Conservation (phyloP, 1,140 invertebrate genomes). For the Oedothorax gibbosus region DNA sequence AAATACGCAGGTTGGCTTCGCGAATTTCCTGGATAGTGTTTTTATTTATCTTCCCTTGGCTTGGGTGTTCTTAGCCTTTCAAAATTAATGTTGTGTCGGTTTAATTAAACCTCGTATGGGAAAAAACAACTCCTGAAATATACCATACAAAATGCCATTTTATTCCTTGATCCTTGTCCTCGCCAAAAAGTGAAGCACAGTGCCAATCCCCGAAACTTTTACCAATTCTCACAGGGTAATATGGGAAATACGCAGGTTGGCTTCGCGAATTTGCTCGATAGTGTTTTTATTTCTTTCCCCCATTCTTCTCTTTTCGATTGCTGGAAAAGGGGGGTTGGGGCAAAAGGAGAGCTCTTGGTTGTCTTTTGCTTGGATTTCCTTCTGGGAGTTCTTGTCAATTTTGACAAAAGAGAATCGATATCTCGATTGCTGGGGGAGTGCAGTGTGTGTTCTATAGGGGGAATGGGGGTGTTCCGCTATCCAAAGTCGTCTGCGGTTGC, state of each 20-base stretch:
- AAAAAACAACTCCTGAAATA: too few relatives aligned
- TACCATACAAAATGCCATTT: too few relatives aligned
- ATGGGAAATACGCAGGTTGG: too few relatives aligned
- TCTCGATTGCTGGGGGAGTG: constrained; percentile 34
- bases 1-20: too few relatives aligned
- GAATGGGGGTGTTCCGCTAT: not conserved
- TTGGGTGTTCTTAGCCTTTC: too few relatives aligned
- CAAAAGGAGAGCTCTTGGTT: too few relatives aligned
- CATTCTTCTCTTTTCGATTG: not conserved
- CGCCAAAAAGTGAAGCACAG: not conserved
- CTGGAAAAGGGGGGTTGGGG: not conserved
- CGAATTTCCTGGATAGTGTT: not conserved
- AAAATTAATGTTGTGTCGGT: too few relatives aligned
- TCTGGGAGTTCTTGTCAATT: constrained; percentile 42
- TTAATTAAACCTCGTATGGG: too few relatives aligned
- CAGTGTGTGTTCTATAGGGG: not conserved
- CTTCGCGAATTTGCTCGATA: constrained; percentile 37
- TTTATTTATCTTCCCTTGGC: too few relatives aligned
- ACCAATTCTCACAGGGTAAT: too few relatives aligned
- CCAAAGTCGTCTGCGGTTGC: constrained; percentile 34
- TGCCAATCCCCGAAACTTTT: too few relatives aligned
- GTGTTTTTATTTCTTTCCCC: constrained; percentile 18
- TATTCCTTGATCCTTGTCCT: too few relatives aligned
- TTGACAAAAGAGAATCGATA: constrained; percentile 59
- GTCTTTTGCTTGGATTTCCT: constrained; percentile 4